A percentile compares a stretch with the other conserved stretches of the same genome.
These are phyloP conservation scores for Menidia menidia DNA, from an alignment of 2,797 vertebrate species.

Conservation along the genomic window DNA sequence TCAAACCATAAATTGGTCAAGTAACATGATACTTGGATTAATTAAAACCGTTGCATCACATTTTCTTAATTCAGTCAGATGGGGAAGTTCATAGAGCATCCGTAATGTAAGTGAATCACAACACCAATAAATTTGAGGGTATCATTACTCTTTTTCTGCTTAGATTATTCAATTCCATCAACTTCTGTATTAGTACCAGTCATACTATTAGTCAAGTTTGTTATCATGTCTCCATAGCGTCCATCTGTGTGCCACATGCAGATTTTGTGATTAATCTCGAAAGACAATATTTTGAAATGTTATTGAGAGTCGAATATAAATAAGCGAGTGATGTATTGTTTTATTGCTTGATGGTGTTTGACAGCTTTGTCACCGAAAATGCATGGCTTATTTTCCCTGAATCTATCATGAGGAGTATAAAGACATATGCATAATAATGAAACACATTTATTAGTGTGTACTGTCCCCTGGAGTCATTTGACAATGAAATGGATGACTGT, in stretches of 20 bases:
- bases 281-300: slow-evolving; percentile 81
- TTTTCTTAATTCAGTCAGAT: slow-evolving; percentile 24
- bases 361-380: slow-evolving; percentile 79
- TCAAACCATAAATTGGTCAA: slow-evolving; percentile 18
- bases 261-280: slow-evolving; percentile 81
- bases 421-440: slow-evolving; percentile 87
- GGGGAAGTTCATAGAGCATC: slow-evolving; percentile 25
- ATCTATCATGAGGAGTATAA: slow-evolving; percentile 84
- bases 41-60: slow-evolving; percentile 32
- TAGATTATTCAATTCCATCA: slow-evolving; percentile 59
- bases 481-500: slow-evolving; percentile 84
- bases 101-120: slow-evolving; percentile 42
- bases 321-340: slow-evolving; percentile 82
- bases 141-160: slow-evolving; percentile 57
- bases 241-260: slow-evolving; percentile 68
- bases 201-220: slow-evolving; percentile 65
- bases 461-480: slow-evolving; percentile 85
- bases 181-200: slow-evolving; percentile 47
- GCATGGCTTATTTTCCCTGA: slow-evolving; percentile 77
- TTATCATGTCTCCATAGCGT: slow-evolving; percentile 42
- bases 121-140: slow-evolving; percentile 32
- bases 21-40: slow-evolving; percentile 3
- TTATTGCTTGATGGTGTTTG: slow-evolving; percentile 80
- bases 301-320: slow-evolving; percentile 80
- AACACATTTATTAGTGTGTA: slow-evolving; percentile 85